These are phyloP conservation scores for Ligdia adustata DNA, from an alignment of 2,888 invertebrate genomes.

Conservation along the genomic window DNA sequence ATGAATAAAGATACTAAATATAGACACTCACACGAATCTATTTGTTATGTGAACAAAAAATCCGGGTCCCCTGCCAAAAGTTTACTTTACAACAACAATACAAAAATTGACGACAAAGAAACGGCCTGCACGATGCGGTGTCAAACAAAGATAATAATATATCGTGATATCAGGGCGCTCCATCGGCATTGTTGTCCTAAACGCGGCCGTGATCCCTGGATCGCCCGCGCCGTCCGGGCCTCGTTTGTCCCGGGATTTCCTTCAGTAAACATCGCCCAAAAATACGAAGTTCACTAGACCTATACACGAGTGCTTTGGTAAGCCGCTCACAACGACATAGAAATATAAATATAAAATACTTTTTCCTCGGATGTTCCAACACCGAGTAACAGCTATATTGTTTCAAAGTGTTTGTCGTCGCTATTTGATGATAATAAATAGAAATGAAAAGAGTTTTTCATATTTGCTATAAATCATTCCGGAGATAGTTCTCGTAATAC, in stretches of 20 bases:
- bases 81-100: slow-evolving; percentile 68
- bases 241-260: slow-evolving; percentile 81
- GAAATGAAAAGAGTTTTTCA: no score
- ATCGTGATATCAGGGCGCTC: slow-evolving; percentile 73
- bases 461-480: no score
- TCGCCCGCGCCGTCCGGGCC: slow-evolving; percentile 52
- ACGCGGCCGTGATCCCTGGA: slow-evolving; percentile 71
- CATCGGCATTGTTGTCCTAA: slow-evolving; percentile 75
- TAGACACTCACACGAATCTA: slow-evolving; percentile 42
- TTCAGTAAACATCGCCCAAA: slow-evolving; percentile 77
- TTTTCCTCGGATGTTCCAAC: slow-evolving; percentile 30
- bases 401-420: slow-evolving; percentile 25
- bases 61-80: slow-evolving; percentile 45
- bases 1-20: no score
- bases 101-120: slow-evolving; percentile 69
- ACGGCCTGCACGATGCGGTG: slow-evolving; percentile 76
- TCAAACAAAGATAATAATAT: slow-evolving; percentile 77
- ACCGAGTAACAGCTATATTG: slow-evolving; percentile 23
- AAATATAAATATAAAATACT: slow-evolving; percentile 60
- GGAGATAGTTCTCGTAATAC: slow-evolving; percentile 11
- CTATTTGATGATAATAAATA: slow-evolving; percentile 56
- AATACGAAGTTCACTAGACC: slow-evolving; percentile 78
- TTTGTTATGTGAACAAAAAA: slow-evolving; percentile 15
- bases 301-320: slow-evolving; percentile 74
- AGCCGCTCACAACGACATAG: slow-evolving; percentile 60